A percentile compares a stretch with the other conserved stretches of the same genome.
These are phyloP conservation scores for Drosophila albomicans DNA, from an alignment of 1,140 invertebrate genomes.

Conservation along the genomic window DNA sequence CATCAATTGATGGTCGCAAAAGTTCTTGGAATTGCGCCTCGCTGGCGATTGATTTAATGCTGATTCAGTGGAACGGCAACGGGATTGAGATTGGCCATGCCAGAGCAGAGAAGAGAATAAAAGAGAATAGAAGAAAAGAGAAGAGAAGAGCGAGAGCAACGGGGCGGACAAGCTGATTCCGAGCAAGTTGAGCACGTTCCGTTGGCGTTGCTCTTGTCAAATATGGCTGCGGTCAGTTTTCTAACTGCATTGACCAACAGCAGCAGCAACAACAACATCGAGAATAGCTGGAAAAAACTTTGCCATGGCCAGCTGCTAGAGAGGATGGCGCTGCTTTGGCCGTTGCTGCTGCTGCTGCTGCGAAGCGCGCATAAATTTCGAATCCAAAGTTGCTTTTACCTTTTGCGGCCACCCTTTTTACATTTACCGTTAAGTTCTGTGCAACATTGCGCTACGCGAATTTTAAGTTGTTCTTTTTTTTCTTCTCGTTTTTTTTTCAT, in stretches of 20 bases:
- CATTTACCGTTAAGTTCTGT: slow-evolving; percentile 73
- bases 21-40: slow-evolving; percentile 48
- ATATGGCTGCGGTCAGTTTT: slow-evolving; percentile 79
- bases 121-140: not conserved
- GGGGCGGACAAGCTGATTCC: slow-evolving; percentile 34
- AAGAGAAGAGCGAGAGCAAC: slow-evolving; percentile 1
- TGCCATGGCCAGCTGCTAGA: slow-evolving; percentile 13
- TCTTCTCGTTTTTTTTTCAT: not conserved
- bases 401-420: slow-evolving; percentile 72
- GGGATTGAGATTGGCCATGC: slow-evolving; percentile 42
- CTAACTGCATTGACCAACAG: slow-evolving; percentile 44
- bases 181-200: slow-evolving; percentile 64
- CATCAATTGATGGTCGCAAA: slow-evolving; percentile 41
- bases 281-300: slow-evolving; percentile 43
- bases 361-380: slow-evolving; percentile 69
- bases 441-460: slow-evolving; percentile 53
- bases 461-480: slow-evolving; percentile 19
- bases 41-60: slow-evolving; percentile 64
- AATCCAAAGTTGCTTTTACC: slow-evolving; percentile 74
- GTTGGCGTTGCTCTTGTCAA: slow-evolving; percentile 65
- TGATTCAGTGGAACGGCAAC: slow-evolving; percentile 51
- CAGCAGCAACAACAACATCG: slow-evolving; percentile 28
- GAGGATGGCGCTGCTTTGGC: not conserved
- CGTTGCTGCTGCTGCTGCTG: slow-evolving; percentile 25
- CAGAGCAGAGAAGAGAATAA: not conserved